A percentile compares a stretch with the other conserved stretches of the same genome.
phyloP scores from a whole-genome alignment of 2,113 vertebrate species.

The Epinephelus lanceolatus region DNA sequence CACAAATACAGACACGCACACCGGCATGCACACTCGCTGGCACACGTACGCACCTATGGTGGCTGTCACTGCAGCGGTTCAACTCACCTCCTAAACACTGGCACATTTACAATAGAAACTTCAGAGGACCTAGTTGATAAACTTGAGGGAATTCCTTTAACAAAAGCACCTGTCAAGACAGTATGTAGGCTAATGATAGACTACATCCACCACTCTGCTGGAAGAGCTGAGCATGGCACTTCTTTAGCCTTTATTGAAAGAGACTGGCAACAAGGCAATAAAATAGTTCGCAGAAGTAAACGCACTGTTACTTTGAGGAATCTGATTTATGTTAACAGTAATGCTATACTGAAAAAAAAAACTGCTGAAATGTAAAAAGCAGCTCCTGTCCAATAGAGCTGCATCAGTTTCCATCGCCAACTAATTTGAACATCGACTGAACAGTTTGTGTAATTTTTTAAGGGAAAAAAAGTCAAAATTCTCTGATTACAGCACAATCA shows the following conservation, averaged over 20 bases:
- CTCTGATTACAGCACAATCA: no score
- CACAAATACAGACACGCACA: conserved; percentile 26
- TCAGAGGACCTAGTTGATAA: conserved; percentile 61
- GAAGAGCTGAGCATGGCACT: conserved; percentile 60
- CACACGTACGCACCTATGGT: neutral
- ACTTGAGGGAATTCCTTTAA: conserved; percentile 74
- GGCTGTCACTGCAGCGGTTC: conserved; percentile 55
- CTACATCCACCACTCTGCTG: conserved; percentile 51
- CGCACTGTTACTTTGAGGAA: neutral
- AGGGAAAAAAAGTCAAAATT: no score
- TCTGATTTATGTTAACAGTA: neutral
- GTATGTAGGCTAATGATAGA: conserved; percentile 75
- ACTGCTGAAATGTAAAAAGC: neutral
- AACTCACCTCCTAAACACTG: conserved; percentile 51
- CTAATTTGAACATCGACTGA: no score
- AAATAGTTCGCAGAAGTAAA: conserved; percentile 1
- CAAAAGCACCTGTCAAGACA: conserved; percentile 74
- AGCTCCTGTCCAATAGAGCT: neutral
- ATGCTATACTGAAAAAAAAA: neutral
- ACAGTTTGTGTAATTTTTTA: no score
- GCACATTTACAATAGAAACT: conserved; percentile 73
- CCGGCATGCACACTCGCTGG: conserved; percentile 13
- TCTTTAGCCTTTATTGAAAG: conserved; percentile 31
- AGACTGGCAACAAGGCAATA: conserved; percentile 13
- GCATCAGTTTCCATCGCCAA: no score